phyloP scores from a whole-genome alignment of 2,113 vertebrate species.

The Antennarius striatus region DNA sequence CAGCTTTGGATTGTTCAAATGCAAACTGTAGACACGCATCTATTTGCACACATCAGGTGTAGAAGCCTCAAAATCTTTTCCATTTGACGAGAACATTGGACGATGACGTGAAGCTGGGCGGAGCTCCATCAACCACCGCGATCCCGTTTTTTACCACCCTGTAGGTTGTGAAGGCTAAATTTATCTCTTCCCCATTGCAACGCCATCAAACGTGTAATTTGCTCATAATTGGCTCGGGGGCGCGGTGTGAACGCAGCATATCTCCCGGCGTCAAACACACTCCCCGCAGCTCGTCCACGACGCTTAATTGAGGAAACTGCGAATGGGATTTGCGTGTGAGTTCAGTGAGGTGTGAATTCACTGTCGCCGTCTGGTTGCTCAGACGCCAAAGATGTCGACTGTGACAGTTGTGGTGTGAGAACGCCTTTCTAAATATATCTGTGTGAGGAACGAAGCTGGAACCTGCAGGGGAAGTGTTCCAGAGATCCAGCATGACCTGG shows the following conservation, averaged over 20 bases:
- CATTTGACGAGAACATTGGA: no score
- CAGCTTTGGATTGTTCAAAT: no score
- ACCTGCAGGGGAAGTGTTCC: no score
- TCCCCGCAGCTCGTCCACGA: constrained; percentile 27
- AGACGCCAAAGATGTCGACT: constrained; percentile 21
- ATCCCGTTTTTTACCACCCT: constrained; percentile 2
- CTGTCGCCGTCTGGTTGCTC: constrained; percentile 50
- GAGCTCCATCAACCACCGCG: no score
- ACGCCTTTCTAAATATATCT: constrained; percentile 25
- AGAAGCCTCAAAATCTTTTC: no score
- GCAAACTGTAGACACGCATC: no score
- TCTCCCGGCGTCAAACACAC: constrained; percentile 31
- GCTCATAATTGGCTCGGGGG: constrained; percentile 29
- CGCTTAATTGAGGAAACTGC: constrained; percentile 43
- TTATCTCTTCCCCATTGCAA: constrained; percentile 25
- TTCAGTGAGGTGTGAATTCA: constrained; percentile 42
- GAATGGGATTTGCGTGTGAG: constrained; percentile 32
- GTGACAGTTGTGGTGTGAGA: constrained; percentile 41
- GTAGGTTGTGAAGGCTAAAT: constrained; percentile 31
- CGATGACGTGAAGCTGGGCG: no score
- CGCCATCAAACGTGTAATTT: constrained; percentile 3
- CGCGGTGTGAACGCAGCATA: constrained; percentile 43
- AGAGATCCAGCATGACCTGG: no score
- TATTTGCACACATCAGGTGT: no score
- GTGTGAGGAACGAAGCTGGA: no score